Percentiles rank a stretch among this genome's conserved stretches.
These are phyloP conservation scores for Phoenoteleia sp. DNA, from an alignment of 2,888 invertebrate genomes.

Conservation along the genomic window DNA sequence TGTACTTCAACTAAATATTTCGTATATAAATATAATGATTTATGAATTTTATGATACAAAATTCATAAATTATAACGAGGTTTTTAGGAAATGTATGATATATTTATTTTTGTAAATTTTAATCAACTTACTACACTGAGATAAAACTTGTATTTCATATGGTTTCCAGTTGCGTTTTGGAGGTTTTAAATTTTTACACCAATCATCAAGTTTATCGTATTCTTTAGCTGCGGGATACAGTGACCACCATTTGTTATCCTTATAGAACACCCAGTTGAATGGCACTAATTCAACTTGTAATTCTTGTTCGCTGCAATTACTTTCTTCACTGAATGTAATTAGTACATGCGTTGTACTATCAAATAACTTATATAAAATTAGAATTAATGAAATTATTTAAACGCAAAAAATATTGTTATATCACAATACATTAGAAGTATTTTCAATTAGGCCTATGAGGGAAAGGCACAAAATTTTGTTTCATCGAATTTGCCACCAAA, in stretches of 20 bases:
- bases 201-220: background rate
- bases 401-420: background rate
- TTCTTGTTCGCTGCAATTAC: background rate
- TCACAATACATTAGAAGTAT: too few relatives aligned
- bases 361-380: background rate
- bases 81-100: background rate
- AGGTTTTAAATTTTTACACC: background rate
- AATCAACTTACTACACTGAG: background rate
- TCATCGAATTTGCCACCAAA: too few relatives aligned
- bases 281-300: conserved; percentile 3
- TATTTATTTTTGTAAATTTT: background rate
- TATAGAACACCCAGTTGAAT: background rate
- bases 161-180: background rate
- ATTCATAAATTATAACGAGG: background rate
- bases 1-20: background rate
- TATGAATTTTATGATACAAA: background rate
- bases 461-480: too few relatives aligned
- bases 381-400: background rate
- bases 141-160: background rate
- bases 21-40: background rate
- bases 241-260: background rate
- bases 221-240: background rate
- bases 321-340: background rate
- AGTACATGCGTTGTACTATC: background rate
- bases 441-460: too few relatives aligned